phyloP scores from a whole-genome alignment of 2,888 invertebrate species.

The Cabera pusaria region DNA sequence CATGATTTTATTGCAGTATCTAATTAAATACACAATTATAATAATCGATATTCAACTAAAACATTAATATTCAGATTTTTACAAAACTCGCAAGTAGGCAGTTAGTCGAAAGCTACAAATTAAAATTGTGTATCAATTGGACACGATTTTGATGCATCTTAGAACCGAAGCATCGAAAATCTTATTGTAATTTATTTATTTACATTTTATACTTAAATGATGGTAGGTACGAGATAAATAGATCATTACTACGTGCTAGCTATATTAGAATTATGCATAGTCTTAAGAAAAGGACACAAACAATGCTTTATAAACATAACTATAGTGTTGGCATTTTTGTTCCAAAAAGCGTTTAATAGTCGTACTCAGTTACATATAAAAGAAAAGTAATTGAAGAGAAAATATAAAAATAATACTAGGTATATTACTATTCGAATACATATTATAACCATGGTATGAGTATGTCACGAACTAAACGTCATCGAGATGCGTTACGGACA shows the following conservation, averaged over 20 bases:
- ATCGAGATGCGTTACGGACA: too few relatives aligned
- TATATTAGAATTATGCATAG: slow-evolving; percentile 67
- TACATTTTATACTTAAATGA: slow-evolving; percentile 43
- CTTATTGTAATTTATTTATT: slow-evolving; percentile 44
- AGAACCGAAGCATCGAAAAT: slow-evolving; percentile 67
- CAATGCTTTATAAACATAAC: slow-evolving; percentile 25
- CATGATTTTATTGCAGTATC: slow-evolving; percentile 75
- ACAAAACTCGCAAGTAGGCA: slow-evolving; percentile 15
- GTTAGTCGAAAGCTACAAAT: slow-evolving; percentile 46
- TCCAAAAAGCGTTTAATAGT: slow-evolving; percentile 41
- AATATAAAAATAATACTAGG: slow-evolving; percentile 8
- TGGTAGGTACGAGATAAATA: slow-evolving; percentile 64
- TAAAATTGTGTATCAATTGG: slow-evolving; percentile 78
- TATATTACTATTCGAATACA: slow-evolving; percentile 16
- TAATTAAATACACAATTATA: slow-evolving; percentile 80
- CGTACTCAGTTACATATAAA: slow-evolving; percentile 35
- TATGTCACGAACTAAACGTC: too few relatives aligned
- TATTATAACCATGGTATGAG: too few relatives aligned
- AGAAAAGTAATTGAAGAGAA: slow-evolving; percentile 18
- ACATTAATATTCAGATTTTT: slow-evolving; percentile 26
- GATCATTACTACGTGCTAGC: slow-evolving; percentile 42
- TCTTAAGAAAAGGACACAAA: slow-evolving; percentile 53
- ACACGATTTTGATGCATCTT: slow-evolving; percentile 60
- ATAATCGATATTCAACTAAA: slow-evolving; percentile 64
- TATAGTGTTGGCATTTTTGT: slow-evolving; percentile 36